phyloP scores from a whole-genome alignment of 2,113 vertebrate species.

The Pagrus major region DNA sequence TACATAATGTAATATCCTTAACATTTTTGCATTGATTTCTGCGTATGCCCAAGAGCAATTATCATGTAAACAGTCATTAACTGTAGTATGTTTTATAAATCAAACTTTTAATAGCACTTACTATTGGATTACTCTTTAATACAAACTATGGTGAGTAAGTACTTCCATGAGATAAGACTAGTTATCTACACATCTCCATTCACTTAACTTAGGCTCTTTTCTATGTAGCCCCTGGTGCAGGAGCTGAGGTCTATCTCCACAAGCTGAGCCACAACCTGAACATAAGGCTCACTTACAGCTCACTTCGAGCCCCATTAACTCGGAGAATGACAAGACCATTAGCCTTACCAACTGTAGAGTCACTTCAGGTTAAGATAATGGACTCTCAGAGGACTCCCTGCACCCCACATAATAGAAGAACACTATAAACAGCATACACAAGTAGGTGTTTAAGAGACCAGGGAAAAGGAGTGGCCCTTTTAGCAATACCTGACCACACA shows the following conservation, averaged over 20 bases:
- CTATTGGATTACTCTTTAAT: background rate
- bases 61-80: background rate
- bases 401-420: constrained; percentile 4
- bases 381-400: constrained; percentile 6
- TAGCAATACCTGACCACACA: background rate
- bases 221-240: background rate
- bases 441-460: background rate
- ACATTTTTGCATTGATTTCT: background rate
- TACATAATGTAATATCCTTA: too few species aligned
- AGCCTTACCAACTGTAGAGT: constrained; percentile 11
- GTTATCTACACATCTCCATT: too few species aligned
- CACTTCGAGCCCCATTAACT: constrained; percentile 20
- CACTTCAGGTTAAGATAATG: constrained; percentile 25
- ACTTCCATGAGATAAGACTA: background rate
- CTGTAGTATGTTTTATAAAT: background rate
- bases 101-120: background rate
- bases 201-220: background rate
- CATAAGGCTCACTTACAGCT: constrained; percentile 3
- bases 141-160: background rate
- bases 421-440: constrained; percentile 1
- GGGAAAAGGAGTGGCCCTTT: background rate
- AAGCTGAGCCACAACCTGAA: constrained; percentile 8
- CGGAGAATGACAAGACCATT: constrained; percentile 32
- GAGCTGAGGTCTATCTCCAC: background rate
- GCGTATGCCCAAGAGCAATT: background rate